A percentile compares a stretch with the other conserved stretches of the same genome.
Conservation (phyloP, 2,797 vertebrate genomes). For the Pangasius mekongensis region DNA sequence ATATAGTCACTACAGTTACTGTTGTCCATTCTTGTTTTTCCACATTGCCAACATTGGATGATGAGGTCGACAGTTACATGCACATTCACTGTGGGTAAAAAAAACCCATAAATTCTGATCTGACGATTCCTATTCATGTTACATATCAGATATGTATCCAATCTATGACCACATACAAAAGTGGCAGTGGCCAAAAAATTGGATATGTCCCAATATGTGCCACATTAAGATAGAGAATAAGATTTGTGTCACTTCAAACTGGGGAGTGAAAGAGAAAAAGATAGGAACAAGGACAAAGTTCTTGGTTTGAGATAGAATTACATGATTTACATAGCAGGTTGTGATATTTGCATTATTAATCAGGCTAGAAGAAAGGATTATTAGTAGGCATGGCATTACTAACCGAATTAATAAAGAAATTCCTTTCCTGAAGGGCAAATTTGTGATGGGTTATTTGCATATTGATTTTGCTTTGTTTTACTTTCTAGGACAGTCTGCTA, state of each 20-base stretch:
- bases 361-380: background rate
- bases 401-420: background rate
- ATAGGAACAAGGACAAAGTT: background rate
- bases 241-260: background rate
- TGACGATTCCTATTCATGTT: background rate
- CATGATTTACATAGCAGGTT: background rate
- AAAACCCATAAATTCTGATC: background rate
- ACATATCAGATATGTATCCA: background rate
- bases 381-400: background rate
- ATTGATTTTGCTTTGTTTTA: background rate
- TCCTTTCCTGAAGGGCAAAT: conserved; percentile 13
- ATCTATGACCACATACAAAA: background rate
- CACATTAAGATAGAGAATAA: background rate
- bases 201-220: background rate
- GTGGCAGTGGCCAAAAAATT: background rate
- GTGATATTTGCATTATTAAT: conserved; percentile 12
- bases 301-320: background rate
- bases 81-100: background rate
- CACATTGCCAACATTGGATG: background rate
- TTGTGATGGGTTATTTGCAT: background rate
- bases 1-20: background rate
- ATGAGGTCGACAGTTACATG: background rate
- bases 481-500: background rate
- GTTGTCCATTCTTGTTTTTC: background rate
- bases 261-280: background rate